These are phyloP conservation scores for Pipa parva DNA, from an alignment of 2,113 vertebrate species.

Conservation along the genomic window DNA sequence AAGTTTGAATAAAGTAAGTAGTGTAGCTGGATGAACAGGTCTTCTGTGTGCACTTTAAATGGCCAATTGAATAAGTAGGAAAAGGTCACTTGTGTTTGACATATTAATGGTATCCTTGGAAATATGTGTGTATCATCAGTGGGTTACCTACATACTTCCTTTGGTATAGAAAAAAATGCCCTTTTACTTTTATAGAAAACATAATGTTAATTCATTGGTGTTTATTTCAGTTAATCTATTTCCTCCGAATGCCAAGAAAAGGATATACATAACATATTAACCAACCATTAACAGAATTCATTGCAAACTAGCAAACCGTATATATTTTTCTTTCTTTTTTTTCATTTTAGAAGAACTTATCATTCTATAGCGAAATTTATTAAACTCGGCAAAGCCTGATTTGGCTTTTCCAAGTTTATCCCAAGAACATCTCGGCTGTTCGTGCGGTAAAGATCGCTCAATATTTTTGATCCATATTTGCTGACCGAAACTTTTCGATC, in stretches of 20 bases:
- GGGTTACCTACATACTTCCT: slow-evolving; percentile 42
- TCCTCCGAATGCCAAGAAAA: not conserved
- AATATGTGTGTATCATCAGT: slow-evolving; percentile 50
- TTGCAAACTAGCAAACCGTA: not conserved
- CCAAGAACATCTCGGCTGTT: too few species aligned
- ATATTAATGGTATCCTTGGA: slow-evolving; percentile 59
- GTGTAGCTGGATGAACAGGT: slow-evolving; percentile 60
- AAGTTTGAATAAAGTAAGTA: slow-evolving; percentile 58
- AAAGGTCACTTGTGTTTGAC: slow-evolving; percentile 61
- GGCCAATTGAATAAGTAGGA: slow-evolving; percentile 60
- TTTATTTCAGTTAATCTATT: not conserved
- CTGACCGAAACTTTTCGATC: too few species aligned
- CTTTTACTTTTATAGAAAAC: slow-evolving; percentile 1
- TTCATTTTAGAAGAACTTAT: too few species aligned
- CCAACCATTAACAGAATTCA: not conserved
- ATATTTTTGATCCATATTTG: too few species aligned
- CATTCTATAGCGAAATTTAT: too few species aligned
- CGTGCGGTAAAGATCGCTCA: too few species aligned
- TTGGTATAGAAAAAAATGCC: slow-evolving; percentile 35
- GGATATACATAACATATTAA: not conserved
- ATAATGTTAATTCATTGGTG: not conserved
- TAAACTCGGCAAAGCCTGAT: too few species aligned
- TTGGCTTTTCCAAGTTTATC: too few species aligned
- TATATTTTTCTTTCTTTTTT: not conserved
- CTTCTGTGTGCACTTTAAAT: slow-evolving; percentile 56